Evolutionary conservation across 2,888 invertebrate genomes (phyloP), one percentile per base, ranked within the genome.

Genomic region (Aproaerema taeniolella): DNA sequence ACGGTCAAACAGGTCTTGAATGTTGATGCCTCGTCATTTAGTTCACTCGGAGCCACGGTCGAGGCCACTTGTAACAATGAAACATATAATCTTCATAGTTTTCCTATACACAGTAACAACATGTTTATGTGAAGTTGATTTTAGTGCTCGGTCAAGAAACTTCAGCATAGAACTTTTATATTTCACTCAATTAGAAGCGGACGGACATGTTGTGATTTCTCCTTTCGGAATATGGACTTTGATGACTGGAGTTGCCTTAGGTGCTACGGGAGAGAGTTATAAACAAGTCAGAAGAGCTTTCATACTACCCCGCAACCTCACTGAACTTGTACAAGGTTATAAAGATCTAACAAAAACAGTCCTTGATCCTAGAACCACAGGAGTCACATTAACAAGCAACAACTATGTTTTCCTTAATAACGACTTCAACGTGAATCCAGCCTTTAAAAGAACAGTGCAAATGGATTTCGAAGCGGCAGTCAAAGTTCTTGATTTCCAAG

Each of bases 161-260:
- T 85, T 85, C 44, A 85, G 85, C 44, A 65, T 85, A 7, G 83
- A 81, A 49, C 46, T 86, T 1, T 47, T 86, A n/a, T 68, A 85
- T 46, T 62, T 71, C 28, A 82, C 85, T 2, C 79, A 77, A 12
- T 46, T 57, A 10, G 71, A 79, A 46, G 74, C 74, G 0, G 59
- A 66, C 1, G 77, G 80, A 0, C 85, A 86, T 51, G 75, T 83
- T 0, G 85, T 85, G 39, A 74, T 86, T 39, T 83, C 86, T 1
- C 87, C 87, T 0, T 82, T 83, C 38, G 87, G 87, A 47, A 78
- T 87, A 52, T 87, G 87, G 87, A 79, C 74, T 7, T 51, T 87
- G n/a, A 69, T 87, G 77, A 78, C 82, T 0, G 83, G 81, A 3
- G 64, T 86, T 3, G 71, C 85, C 0, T 47, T 83, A 14, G 86